phyloP scores from a whole-genome alignment of 2,113 vertebrate genomes.

The Notothenia coriiceps region DNA sequence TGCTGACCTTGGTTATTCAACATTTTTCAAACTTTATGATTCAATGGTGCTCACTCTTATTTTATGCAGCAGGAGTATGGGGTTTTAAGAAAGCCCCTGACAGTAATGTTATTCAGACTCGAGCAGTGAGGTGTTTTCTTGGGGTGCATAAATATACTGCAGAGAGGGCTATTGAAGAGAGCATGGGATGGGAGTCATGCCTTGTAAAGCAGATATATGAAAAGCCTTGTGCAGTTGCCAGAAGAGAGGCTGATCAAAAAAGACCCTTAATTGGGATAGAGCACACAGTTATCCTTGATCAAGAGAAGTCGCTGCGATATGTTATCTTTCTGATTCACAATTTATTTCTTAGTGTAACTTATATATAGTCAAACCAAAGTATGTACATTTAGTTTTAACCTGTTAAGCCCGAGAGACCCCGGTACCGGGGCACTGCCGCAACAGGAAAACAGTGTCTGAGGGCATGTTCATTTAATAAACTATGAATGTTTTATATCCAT shows the following conservation, averaged over 20 bases:
- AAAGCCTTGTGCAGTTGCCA: background rate
- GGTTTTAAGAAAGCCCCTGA: conserved; percentile 6
- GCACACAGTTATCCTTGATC: background rate
- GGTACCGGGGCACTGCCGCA: too few relatives aligned
- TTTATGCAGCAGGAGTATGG: background rate
- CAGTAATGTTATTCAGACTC: background rate
- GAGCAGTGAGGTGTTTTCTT: background rate
- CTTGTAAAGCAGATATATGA: background rate
- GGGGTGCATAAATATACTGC: background rate
- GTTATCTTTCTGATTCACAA: background rate
- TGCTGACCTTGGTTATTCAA: background rate
- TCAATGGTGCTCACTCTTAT: conserved; percentile 4
- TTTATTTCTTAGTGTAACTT: background rate
- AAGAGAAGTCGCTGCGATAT: background rate
- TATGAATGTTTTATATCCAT: too few relatives aligned
- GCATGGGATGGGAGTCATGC: background rate
- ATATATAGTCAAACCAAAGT: too few relatives aligned
- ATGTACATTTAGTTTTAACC: too few relatives aligned
- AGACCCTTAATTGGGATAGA: background rate
- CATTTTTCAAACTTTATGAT: background rate
- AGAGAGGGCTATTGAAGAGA: background rate
- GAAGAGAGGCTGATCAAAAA: background rate
- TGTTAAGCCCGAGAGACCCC: too few relatives aligned
- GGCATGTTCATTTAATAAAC: too few relatives aligned
- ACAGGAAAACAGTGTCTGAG: too few relatives aligned